Conservation (phyloP, 1,140 invertebrate genomes). For the Oryzaephilus surinamensis region DNA sequence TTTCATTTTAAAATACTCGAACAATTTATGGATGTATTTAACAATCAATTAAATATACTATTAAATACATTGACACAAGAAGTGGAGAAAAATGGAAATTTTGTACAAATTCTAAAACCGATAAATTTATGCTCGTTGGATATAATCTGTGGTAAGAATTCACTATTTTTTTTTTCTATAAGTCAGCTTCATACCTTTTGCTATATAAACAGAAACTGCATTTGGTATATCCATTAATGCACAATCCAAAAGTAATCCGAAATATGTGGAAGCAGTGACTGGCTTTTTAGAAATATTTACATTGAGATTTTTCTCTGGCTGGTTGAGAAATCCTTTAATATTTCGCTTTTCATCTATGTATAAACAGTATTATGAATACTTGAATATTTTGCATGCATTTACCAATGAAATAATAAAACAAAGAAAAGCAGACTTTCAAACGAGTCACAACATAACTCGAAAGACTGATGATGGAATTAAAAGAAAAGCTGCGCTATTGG, state of each 20-base stretch:
- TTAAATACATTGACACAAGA: slow-evolving; percentile 48
- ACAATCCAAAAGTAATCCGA: slow-evolving; percentile 17
- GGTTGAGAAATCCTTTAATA: slow-evolving; percentile 19
- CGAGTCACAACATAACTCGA: slow-evolving; percentile 6
- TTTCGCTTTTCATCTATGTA: slow-evolving; percentile 20
- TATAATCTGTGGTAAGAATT: slow-evolving; percentile 49
- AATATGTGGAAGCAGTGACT: slow-evolving; percentile 19
- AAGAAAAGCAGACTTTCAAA: slow-evolving; percentile 17
- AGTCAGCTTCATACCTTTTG: too few species aligned
- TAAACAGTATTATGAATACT: slow-evolving; percentile 13
- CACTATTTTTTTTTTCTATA: not conserved
- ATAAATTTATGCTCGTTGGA: slow-evolving; percentile 58
- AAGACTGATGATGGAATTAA: slow-evolving; percentile 16
- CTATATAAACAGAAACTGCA: slow-evolving; percentile 16
- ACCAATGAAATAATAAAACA: slow-evolving; percentile 16
- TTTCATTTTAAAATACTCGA: slow-evolving; percentile 68
- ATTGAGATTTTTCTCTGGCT: slow-evolving; percentile 18
- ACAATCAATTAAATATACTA: slow-evolving; percentile 19
- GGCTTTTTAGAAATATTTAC: slow-evolving; percentile 21
- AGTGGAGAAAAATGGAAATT: slow-evolving; percentile 39
- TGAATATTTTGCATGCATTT: slow-evolving; percentile 18
- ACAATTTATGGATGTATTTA: slow-evolving; percentile 50
- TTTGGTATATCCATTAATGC: slow-evolving; percentile 20
- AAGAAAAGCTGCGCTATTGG: slow-evolving; percentile 16
- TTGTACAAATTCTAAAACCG: slow-evolving; percentile 5